Base-by-base conservation (phyloP, 2,797 vertebrate species). In the Columba guinea region DNA sequence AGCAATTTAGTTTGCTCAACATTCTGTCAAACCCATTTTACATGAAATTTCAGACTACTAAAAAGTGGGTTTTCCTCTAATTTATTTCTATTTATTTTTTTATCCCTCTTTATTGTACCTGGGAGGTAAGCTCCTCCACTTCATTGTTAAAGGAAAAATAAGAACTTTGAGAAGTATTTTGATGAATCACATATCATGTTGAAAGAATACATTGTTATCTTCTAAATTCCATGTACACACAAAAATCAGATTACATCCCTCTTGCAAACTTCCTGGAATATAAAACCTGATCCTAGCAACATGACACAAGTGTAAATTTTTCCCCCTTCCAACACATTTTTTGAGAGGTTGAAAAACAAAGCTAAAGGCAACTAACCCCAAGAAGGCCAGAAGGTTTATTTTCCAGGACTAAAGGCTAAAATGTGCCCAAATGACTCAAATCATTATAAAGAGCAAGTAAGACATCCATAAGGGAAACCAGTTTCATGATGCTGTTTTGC, bases 1-100 rank as follows among this genome's bases (percentile, higher is more conserved):
- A 89, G 70, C 74, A 93, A 95, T 95, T 94, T 97, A 88, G 77
- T 95, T 97, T 86, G 69, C 88, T 93, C 68, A 92, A 88, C 81
- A 95, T 30, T 22, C 59, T 94, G 65, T 56, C 73, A 96, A 96
- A 93, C 20, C 41, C 67, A 91, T 95, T 92, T 96, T 94, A 94
- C 81, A 49, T 67, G 88, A 96, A 97, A 93, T 84, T 96, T 82
- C 81, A 97, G 84, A 64, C 20, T 46, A 77, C 64, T 90, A 82
- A 87, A 34, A 84, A 63, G 51, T 34, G 27, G 3, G 32, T 79
- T 85, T 71, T 90, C 55, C 74, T 86, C 77, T 80, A 89, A 83
- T 74, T 92, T 76, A 74, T 71, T 94, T 96, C 60, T n/a, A 6
- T 94, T 95, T 95, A 79, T 80, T 80, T 79, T 96, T 89, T 90